Evolutionary conservation across 2,113 vertebrate genomes (phyloP).

Genomic region (Triplophysa siluroides): DNA sequence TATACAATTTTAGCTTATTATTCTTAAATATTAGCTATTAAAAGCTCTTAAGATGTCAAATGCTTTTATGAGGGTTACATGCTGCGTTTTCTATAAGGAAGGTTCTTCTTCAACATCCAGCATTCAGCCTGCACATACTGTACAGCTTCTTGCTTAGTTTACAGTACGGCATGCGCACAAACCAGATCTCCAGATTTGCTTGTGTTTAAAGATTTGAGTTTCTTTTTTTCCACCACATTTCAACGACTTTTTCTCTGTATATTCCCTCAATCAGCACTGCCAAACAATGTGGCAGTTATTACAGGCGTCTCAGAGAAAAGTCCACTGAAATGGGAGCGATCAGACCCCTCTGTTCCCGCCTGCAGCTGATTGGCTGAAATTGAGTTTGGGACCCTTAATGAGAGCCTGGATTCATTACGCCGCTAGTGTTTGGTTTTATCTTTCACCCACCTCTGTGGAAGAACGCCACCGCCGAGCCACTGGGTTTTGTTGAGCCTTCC

Average conservation of each 20-base stretch:
- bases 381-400: conserved; percentile 5
- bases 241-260: conserved; percentile 7
- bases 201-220: not conserved
- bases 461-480: conserved; percentile 39
- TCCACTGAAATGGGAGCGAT: conserved; percentile 27
- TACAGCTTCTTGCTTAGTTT: conserved; percentile 11
- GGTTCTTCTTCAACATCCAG: not conserved
- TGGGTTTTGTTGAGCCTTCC: conserved; percentile 44
- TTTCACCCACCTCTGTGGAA: not conserved
- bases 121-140: not conserved
- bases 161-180: conserved; percentile 4
- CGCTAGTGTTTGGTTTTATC: conserved; percentile 20
- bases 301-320: not conserved
- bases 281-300: conserved; percentile 37
- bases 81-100: conserved; percentile 7
- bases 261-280: not conserved
- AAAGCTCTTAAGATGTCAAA: no score
- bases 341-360: conserved; percentile 17
- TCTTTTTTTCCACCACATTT: not conserved
- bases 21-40: no score
- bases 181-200: conserved; percentile 15
- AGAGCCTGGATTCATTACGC: conserved; percentile 22
- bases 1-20: no score
- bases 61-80: no score
- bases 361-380: conserved; percentile 13